Evolutionary conservation across 2,113 vertebrate species (phyloP).

Genomic region (Menura novaehollandiae): DNA sequence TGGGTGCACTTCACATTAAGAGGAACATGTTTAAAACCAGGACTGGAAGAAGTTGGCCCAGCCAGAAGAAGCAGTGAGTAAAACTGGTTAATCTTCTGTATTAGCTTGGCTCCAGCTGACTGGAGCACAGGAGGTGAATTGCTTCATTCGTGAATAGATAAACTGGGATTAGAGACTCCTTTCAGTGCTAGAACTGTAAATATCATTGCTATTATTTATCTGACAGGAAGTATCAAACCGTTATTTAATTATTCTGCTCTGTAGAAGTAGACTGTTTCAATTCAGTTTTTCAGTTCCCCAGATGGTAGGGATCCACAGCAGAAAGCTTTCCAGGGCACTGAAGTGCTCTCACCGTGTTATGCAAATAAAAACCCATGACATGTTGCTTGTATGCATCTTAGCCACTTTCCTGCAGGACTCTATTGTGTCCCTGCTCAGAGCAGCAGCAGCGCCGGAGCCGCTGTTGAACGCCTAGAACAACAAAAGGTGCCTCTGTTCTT

Average conservation of each 20-base stretch:
- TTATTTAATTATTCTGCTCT: constrained; percentile 1
- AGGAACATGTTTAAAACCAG: background rate
- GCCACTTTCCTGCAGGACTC: background rate
- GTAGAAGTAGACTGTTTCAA: background rate
- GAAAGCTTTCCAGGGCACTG: background rate
- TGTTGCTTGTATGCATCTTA: background rate
- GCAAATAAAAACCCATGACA: background rate
- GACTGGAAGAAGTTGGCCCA: background rate
- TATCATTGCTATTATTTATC: background rate
- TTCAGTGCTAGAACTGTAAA: constrained; percentile 1
- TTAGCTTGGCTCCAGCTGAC: background rate
- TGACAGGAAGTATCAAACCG: background rate
- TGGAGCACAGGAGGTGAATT: background rate
- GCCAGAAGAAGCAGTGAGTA: background rate
- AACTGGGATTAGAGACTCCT: background rate
- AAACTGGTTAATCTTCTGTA: background rate
- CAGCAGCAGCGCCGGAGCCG: background rate
- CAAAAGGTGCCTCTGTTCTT: constrained; percentile 23
- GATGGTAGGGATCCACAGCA: background rate
- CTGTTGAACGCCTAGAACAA: background rate
- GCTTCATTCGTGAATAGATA: background rate
- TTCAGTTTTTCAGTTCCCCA: background rate
- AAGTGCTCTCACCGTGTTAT: background rate
- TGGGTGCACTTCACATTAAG: background rate
- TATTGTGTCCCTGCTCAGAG: background rate